phyloP scores from a whole-genome alignment of 2,888 invertebrate genomes.

The Eledone cirrhosa region DNA sequence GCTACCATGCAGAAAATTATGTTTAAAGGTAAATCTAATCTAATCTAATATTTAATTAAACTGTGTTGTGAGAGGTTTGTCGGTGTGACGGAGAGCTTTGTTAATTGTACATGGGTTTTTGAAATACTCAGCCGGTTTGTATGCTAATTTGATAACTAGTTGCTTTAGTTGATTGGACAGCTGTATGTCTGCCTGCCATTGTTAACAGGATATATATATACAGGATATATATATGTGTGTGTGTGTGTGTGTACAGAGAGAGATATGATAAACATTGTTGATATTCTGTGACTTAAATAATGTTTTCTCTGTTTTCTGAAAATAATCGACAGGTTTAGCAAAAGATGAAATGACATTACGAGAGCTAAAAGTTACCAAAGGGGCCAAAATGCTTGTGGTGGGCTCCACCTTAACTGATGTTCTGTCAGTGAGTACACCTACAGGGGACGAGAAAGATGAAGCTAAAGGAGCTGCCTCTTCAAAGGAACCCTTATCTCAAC shows the following conservation, averaged over 20 bases:
- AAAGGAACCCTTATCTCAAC: constrained; percentile 67
- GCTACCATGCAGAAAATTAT: constrained; percentile 88
- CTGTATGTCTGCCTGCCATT: too few species aligned
- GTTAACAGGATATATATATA: too few species aligned
- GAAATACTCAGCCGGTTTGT: too few species aligned
- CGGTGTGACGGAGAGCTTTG: too few species aligned
- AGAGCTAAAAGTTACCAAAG: constrained; percentile 80
- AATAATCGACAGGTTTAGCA: constrained; percentile 74
- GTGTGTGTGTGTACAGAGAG: too few species aligned
- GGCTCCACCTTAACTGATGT: constrained; percentile 89
- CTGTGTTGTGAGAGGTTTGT: too few species aligned
- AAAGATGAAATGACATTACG: constrained; percentile 82
- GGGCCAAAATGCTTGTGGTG: constrained; percentile 87
- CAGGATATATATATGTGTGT: too few species aligned
- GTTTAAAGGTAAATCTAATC: constrained; percentile 73
- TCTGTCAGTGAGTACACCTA: constrained; percentile 80
- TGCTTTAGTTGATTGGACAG: too few species aligned
- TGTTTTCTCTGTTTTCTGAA: background rate
- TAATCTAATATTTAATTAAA: too few species aligned
- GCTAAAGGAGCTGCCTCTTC: constrained; percentile 57
- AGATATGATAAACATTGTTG: background rate
- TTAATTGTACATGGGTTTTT: too few species aligned
- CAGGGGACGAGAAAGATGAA: constrained; percentile 62
- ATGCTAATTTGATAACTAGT: too few species aligned
- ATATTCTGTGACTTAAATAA: too few species aligned